phyloP scores from a whole-genome alignment of 2,797 vertebrate species.

The Acanthurus leucopareius region DNA sequence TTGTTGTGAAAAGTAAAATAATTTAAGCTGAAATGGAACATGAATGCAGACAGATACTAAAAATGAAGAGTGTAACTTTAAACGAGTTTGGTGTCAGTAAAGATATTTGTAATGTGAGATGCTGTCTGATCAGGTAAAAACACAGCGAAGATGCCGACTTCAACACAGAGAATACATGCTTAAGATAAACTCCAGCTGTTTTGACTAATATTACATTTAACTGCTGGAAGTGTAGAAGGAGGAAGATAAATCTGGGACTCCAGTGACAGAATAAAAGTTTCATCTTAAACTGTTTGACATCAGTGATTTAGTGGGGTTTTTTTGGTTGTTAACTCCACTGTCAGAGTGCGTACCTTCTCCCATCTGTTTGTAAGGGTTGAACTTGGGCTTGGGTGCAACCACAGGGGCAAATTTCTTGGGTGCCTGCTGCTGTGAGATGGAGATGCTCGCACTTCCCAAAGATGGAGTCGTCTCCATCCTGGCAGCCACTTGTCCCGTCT shows the following conservation, averaged over 20 bases:
- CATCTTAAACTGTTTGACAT: neutral
- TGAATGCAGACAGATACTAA: neutral
- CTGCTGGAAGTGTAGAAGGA: neutral
- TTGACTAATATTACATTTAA: neutral
- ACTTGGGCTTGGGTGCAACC: conserved; percentile 98
- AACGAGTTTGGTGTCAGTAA: no score
- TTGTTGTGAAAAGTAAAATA: neutral
- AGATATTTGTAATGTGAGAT: no score
- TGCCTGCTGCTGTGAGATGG: conserved; percentile 94
- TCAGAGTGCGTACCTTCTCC: conserved; percentile 79
- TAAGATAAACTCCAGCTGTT: neutral
- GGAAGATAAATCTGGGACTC: neutral
- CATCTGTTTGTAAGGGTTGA: conserved; percentile 92
- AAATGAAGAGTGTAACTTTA: neutral
- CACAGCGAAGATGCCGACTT: no score
- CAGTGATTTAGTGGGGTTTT: neutral
- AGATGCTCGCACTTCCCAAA: conserved; percentile 95
- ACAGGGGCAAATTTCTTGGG: conserved; percentile 98
- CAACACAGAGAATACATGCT: neutral
- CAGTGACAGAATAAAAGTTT: neutral
- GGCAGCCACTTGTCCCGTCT: conserved; percentile 91
- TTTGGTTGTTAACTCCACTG: conserved; percentile 83
- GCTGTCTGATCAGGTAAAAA: no score
- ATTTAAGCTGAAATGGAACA: conserved; percentile 12
- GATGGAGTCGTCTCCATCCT: conserved; percentile 96